A percentile compares a stretch with the other conserved stretches of the same genome.
Conservation (phyloP, 2,888 invertebrate species). For the Aporophyla lueneburgensis region DNA sequence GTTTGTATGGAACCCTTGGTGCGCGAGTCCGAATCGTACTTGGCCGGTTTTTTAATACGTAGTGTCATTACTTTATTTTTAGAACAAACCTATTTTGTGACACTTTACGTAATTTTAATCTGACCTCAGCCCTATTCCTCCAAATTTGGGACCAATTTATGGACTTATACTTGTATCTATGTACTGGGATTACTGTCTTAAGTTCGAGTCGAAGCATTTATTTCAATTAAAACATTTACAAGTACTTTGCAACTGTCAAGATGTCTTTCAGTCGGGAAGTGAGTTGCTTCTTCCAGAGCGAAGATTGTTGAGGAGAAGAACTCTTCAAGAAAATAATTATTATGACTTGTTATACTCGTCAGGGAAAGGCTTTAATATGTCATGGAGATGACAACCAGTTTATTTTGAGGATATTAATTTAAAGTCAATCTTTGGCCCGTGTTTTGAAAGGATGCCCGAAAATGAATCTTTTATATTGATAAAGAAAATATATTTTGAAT, state of each 20-base stretch:
- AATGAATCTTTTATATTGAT: neutral
- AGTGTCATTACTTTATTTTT: too few relatives aligned
- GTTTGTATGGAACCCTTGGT: too few relatives aligned
- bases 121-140: neutral
- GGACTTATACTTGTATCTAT: neutral
- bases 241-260: conserved; percentile 34
- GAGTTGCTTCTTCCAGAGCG: conserved; percentile 7
- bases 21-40: too few relatives aligned
- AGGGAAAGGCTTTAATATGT: conserved; percentile 11
- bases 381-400: conserved; percentile 16
- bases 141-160: neutral
- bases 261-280: conserved; percentile 16
- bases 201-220: conserved; percentile 14
- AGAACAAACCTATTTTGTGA: too few relatives aligned
- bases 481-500: neutral
- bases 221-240: conserved; percentile 47
- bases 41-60: too few relatives aligned
- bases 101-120: too few relatives aligned
- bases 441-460: neutral
- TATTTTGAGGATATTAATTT: neutral
- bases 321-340: conserved; percentile 31
- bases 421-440: neutral
- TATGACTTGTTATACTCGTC: neutral
- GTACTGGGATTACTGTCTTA: neutral
- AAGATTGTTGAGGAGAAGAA: neutral